Conservation (phyloP, 1,140 invertebrate species). For the Periplaneta americana region DNA sequence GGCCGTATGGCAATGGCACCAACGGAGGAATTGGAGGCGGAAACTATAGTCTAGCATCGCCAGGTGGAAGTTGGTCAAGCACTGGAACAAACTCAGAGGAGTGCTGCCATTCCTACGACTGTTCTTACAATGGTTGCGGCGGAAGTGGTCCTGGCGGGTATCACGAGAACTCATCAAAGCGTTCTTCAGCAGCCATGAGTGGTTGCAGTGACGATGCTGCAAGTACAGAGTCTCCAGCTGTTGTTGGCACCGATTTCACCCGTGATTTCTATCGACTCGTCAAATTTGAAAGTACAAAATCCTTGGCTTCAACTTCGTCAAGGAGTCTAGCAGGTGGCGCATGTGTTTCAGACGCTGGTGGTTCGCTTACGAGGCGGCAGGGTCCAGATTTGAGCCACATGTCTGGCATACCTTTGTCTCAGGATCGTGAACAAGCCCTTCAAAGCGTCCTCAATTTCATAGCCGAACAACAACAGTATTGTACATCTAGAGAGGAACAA, state of each 20-base stretch:
- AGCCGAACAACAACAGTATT: conserved; percentile 69
- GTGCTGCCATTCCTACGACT: conserved; percentile 35
- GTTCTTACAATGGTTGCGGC: neutral
- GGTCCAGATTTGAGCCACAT: neutral
- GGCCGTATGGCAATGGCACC: conserved; percentile 5
- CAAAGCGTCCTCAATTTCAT: conserved; percentile 70
- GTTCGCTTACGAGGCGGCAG: neutral
- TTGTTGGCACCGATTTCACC: conserved; percentile 67
- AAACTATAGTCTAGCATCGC: conserved; percentile 40
- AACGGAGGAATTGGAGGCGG: conserved; percentile 9
- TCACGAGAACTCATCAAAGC: conserved; percentile 43
- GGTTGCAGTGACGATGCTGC: conserved; percentile 52
- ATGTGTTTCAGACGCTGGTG: neutral
- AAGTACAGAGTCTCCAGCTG: conserved; percentile 49
- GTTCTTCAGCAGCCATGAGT: conserved; percentile 61
- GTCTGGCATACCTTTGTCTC: conserved; percentile 21
- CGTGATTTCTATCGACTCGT: conserved; percentile 70
- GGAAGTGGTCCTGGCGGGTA: neutral
- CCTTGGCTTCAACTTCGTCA: conserved; percentile 68
- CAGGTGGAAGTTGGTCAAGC: conserved; percentile 58
- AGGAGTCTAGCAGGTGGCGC: conserved; percentile 28
- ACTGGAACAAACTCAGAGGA: conserved; percentile 40
- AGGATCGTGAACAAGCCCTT: conserved; percentile 60
- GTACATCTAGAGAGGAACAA: conserved; percentile 22
- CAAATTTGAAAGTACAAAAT: conserved; percentile 73